Percentiles rank a stretch among this genome's conserved stretches.
phyloP scores from a whole-genome alignment of 2,113 vertebrate species.

The Vidua macroura region DNA sequence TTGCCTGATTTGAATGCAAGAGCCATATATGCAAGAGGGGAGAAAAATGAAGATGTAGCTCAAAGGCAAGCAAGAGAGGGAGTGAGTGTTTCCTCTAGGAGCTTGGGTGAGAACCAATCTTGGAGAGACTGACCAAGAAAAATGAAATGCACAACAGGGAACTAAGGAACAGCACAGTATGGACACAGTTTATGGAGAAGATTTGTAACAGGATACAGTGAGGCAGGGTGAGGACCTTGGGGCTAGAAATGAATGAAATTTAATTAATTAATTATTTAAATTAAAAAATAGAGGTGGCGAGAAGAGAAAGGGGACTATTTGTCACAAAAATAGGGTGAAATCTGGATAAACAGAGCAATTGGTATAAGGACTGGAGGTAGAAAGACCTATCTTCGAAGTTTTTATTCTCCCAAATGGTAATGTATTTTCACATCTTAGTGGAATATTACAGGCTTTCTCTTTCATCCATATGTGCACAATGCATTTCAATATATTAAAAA shows the following conservation, averaged over 20 bases:
- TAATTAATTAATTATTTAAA: background rate
- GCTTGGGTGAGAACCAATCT: background rate
- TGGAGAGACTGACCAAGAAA: background rate
- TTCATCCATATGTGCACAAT: background rate
- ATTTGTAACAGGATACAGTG: background rate
- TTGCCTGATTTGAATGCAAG: background rate
- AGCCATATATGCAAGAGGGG: background rate
- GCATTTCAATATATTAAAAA: slow-evolving; percentile 1
- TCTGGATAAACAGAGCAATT: background rate
- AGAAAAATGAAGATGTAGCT: background rate
- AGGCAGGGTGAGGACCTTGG: background rate
- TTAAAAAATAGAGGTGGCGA: background rate
- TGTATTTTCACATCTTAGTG: background rate
- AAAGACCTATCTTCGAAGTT: background rate
- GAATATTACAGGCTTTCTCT: background rate
- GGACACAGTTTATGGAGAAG: background rate
- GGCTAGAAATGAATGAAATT: background rate
- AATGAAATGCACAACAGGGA: background rate
- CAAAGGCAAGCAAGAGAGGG: background rate
- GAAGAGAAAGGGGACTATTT: background rate
- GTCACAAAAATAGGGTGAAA: background rate
- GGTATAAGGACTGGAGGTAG: background rate
- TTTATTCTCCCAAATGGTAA: background rate
- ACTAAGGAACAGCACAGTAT: background rate
- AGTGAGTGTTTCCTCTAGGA: background rate